A percentile compares a stretch with the other conserved stretches of the same genome.
Conservation (phyloP, 2,113 vertebrate species). For the Channa maculata region DNA sequence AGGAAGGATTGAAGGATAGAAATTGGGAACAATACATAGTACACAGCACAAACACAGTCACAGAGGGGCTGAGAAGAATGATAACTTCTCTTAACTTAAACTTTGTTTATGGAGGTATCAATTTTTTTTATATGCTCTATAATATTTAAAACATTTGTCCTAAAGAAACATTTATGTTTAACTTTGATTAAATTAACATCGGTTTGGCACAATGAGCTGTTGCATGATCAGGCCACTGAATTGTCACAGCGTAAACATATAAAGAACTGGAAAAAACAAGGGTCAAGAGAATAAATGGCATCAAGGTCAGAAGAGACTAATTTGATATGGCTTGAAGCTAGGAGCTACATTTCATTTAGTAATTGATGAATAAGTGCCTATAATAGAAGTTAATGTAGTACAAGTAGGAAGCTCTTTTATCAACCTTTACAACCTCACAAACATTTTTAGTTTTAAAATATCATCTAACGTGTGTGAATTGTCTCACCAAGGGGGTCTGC, state of each 20-base stretch:
- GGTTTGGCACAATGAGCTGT: background rate
- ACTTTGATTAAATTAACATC: background rate
- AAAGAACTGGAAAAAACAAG: slow-evolving; percentile 24
- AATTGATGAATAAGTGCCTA: too few species aligned
- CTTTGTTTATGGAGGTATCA: background rate
- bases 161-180: background rate
- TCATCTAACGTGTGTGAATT: background rate
- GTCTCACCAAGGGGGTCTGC: slow-evolving; percentile 86
- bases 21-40: slow-evolving; percentile 15
- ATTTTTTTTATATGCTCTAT: background rate
- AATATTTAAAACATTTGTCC: background rate
- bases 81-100: background rate
- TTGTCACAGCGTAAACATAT: slow-evolving; percentile 5
- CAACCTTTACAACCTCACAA: background rate
- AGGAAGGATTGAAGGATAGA: slow-evolving; percentile 50
- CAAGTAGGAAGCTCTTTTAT: background rate
- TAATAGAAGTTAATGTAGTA: background rate
- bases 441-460: background rate
- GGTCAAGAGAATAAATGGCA: slow-evolving; percentile 16
- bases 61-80: slow-evolving; percentile 41
- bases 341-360: too few species aligned
- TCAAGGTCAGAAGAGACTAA: slow-evolving; percentile 6
- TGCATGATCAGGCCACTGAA: background rate
- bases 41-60: slow-evolving; percentile 45
- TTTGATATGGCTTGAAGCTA: background rate